phyloP scores from a whole-genome alignment of 2,797 vertebrate genomes.

The Alectoris magna region DNA sequence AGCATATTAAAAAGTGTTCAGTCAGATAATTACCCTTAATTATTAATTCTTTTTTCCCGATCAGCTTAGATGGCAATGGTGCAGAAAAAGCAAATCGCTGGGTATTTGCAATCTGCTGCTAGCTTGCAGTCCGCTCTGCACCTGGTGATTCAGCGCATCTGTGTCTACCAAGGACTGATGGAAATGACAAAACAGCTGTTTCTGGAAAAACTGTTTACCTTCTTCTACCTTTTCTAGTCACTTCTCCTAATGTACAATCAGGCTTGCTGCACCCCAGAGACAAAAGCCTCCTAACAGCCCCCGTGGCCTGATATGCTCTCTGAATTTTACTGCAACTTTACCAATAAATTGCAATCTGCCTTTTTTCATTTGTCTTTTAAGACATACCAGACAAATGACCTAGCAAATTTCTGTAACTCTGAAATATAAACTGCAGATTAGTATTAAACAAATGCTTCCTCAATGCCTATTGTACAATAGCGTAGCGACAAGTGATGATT shows the following conservation, averaged over 20 bases:
- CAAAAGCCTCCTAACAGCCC: neutral
- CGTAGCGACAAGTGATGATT: neutral
- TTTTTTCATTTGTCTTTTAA: neutral
- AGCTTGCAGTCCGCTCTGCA: neutral
- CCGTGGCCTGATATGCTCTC: neutral
- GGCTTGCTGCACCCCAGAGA: neutral
- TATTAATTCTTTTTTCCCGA: conserved; percentile 40
- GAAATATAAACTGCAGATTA: neutral
- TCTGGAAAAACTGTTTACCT: conserved; percentile 30
- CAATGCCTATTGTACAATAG: neutral
- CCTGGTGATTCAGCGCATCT: neutral
- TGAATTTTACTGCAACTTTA: conserved; percentile 11
- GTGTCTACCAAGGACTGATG: neutral
- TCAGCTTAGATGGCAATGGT: conserved; percentile 37
- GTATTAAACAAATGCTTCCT: conserved; percentile 18
- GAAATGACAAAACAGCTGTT: conserved; percentile 41
- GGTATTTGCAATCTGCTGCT: conserved; percentile 10
- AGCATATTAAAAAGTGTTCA: conserved; percentile 42
- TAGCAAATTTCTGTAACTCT: neutral
- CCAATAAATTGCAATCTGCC: neutral
- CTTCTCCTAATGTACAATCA: conserved; percentile 16
- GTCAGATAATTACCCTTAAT: conserved; percentile 55
- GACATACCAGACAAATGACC: neutral
- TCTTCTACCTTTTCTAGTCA: neutral
- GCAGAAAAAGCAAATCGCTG: conserved; percentile 26